Evolutionary conservation across 2,113 vertebrate genomes (phyloP), one percentile per base, ranked within the genome.

Genomic region (Cyprinodon variegatus): DNA sequence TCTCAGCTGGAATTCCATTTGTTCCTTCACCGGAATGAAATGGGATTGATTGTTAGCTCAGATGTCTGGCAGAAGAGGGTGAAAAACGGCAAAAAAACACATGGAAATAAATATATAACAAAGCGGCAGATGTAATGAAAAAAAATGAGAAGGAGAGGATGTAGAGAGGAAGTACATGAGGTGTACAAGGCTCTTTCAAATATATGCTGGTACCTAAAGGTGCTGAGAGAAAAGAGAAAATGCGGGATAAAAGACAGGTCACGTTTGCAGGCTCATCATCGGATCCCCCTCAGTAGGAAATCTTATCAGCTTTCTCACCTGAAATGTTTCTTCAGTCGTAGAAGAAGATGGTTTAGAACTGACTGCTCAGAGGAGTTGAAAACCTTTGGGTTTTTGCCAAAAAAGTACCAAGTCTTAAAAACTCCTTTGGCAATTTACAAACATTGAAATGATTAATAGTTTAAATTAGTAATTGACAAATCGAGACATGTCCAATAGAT

Each of bases 11-110:
- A 92, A 92, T 91, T 92, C 88, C 86, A 88, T 91, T 92, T 91
- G 87, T 90, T 90, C 86, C 70, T 76, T 89, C 79, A 66, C 78
- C 6, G 41, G 88, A 90, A 91, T 92, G 89, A 94, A 94, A 93
- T 83, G 74, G 57, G 90, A 94, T 94, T 93, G 93, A 94, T 94
- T 93, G 89, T 91, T 91, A 90, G 90, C 93, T 92, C 83, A 83
- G 83, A 90, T 91, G 89, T 91, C 83, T 69, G 65, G 70, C 65
- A 65, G 71, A 64, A 79, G 70, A 67, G 63, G 79, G 70, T 70
- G 76, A 82, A 84, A 82, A 73, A 70, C 79, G 70, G 68, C 70
- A 65, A 66, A 65, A 65, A 13, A 68, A 68, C 9, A 3, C 0
- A 11, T 12, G 11, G 39, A 4, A 22, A 61, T 22, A 20, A 66